Evolutionary conservation across 2,888 invertebrate species (phyloP), one percentile per base, ranked within the genome.

Genomic region (Adelognathus sp.): DNA sequence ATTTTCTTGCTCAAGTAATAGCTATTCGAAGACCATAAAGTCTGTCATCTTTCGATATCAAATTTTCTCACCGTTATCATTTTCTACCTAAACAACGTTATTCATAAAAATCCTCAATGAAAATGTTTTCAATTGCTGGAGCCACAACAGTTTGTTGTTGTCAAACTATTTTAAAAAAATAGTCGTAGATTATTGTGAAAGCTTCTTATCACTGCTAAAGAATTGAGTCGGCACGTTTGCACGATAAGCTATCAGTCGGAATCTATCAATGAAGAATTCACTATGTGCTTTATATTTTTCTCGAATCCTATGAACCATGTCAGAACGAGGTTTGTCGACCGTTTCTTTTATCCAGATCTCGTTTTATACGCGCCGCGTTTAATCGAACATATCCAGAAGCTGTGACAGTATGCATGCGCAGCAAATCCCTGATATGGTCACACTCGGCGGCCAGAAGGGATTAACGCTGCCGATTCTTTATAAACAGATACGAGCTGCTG

Each of bases 401-500:
- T 33, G 58, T 27, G 33, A 31, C n/a, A 58, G 69, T 21, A 50
- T 60, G 44, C 58, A 24, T 14, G 44, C 69, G 69, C 11, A 60
- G 60, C 46, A 4, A 64, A 63, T 14, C 29, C 72, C 72, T 52
- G 63, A 64, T 73, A 73, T 73, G 72, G 72, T 63, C 36, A 41
- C 72, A 39, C 54, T 27, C 54, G 33, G 21, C 36, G 60, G 60
- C 56, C 46, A 66, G 66, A 44, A 74, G 72, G 61, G 76, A 76
- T 80, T 50, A 66, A 72, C 56, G 56, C 58, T 33, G 52, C 63
- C 73, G 77, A 80, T 80, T 69, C 70, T 77, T 44, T 69, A 72
- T 77, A 80, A 80, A 73, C 73, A 70, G 80, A 80, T 76, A 44
- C 72, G 64, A 64, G 64, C 64, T 67, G 29, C 52, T 16, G 66